Evolutionary conservation across 2,888 invertebrate species (phyloP).

Genomic region (Eueremaeus valkanovi): DNA sequence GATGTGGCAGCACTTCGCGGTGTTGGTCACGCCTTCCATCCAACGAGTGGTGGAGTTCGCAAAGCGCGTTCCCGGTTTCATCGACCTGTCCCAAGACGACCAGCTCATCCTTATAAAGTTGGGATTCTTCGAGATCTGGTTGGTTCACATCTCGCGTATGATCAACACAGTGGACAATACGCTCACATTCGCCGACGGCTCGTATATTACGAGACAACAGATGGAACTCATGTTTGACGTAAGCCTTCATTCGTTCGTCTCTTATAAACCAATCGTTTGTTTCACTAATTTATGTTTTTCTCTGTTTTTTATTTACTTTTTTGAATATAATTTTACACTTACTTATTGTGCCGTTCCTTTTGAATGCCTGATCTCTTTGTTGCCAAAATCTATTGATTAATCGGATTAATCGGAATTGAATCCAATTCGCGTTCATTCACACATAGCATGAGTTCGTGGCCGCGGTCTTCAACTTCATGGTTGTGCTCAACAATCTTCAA

Average conservation of each 20-base stretch:
- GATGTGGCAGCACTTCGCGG: conserved; percentile 84
- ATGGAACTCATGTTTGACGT: conserved; percentile 83
- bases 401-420: neutral
- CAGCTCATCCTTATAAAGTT: conserved; percentile 93
- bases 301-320: too few species aligned
- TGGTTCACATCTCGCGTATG: conserved; percentile 76
- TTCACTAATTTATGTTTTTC: conserved; percentile 29
- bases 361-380: neutral
- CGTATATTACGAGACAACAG: conserved; percentile 73
- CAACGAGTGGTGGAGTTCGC: conserved; percentile 94
- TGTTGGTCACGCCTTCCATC: conserved; percentile 80
- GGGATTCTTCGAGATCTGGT: conserved; percentile 95
- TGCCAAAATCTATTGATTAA: neutral
- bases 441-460: conserved; percentile 75
- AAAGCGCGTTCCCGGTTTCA: conserved; percentile 86
- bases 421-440: conserved; percentile 15
- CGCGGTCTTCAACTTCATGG: conserved; percentile 73
- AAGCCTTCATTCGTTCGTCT: conserved; percentile 53
- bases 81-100: conserved; percentile 85
- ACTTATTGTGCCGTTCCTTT: neutral
- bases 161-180: conserved; percentile 64
- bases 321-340: neutral
- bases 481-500: conserved; percentile 63
- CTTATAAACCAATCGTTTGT: neutral
- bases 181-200: conserved; percentile 85